Conservation (phyloP, 2,797 vertebrate genomes). For the Urophycis tenuis region DNA sequence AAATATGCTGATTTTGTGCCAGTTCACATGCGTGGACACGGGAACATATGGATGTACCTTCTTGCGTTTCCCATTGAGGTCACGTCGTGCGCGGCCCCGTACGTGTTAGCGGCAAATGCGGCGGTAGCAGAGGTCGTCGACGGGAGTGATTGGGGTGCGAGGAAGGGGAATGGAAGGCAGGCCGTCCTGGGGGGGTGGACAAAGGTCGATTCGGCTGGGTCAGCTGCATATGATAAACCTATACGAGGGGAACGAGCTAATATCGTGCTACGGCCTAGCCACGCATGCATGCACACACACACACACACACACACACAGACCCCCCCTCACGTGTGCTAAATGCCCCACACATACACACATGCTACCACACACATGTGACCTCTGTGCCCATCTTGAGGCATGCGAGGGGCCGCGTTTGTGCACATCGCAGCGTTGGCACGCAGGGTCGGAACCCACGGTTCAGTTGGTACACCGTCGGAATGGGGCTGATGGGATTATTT, state of each 20-base stretch:
- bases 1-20: constrained; percentile 63
- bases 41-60: constrained; percentile 62
- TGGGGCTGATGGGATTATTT: constrained; percentile 7
- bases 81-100: constrained; percentile 27
- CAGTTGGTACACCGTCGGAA: constrained; percentile 16
- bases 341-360: not conserved
- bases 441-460: constrained; percentile 17
- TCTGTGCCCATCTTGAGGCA: constrained; percentile 11
- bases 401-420: constrained; percentile 38
- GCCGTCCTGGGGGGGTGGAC: not conserved
- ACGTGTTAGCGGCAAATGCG: constrained; percentile 2
- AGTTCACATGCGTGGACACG: constrained; percentile 57
- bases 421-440: constrained; percentile 44
- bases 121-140: not conserved
- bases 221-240: not conserved
- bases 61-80: constrained; percentile 59
- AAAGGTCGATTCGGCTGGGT: not conserved
- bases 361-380: constrained; percentile 1
- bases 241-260: not conserved
- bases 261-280: constrained; percentile 32
- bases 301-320: not conserved
- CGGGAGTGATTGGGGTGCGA: not conserved
- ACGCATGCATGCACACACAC: constrained; percentile 32
- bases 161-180: not conserved
- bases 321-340: constrained; percentile 3